Base-by-base conservation (phyloP, 2,797 vertebrate genomes). In the Serranus cabrilla region DNA sequence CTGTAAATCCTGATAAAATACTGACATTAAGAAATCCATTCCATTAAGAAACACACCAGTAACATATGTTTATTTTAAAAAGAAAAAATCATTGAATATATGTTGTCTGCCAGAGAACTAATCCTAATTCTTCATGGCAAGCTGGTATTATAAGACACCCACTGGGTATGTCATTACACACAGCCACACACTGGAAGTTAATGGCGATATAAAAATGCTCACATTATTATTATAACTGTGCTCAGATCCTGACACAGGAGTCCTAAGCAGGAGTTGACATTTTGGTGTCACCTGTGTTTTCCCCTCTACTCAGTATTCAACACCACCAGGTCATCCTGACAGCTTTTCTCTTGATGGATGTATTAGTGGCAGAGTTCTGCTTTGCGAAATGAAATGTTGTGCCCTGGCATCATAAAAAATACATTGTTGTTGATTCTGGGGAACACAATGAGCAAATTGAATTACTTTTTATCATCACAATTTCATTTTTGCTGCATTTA, bases 321-420 rank as follows among this genome's bases (percentile, higher is more conserved):
- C 61, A 13, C 31, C 27, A 21, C 57, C 27, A 21, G 50, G 61
- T 72, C 52, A 50, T 51, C 34, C n/a, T 25, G n/a, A 66, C 65
- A 61, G 74, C 63, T 76, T 74, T 57, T 57, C 16, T 63, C 46
- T 34, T 64, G 21, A 67, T 61, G 40, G 54, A 63, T 71, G 58
- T 23, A 31, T 75, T 73, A 60, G 64, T 65, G 47, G 42, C 50
- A 55, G 13, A 68, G 63, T 45, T 79, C 17, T 40, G 31, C 45
- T 37, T 37, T 7, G 66, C 56, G 20, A 81, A 76, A 64, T 63
- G 4, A 75, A 62, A 65, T 34, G 51, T 13, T 59, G 21, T 17
- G 17, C 8, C n/a, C 18, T 0, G 18, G 57, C 70, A 34, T 62
- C 20, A 47, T 47, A 43, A 37, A 65, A 59, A 74, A 60, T 12